These are phyloP conservation scores for Danionella dracula DNA, from an alignment of 2,797 vertebrate genomes.

Conservation along the genomic window DNA sequence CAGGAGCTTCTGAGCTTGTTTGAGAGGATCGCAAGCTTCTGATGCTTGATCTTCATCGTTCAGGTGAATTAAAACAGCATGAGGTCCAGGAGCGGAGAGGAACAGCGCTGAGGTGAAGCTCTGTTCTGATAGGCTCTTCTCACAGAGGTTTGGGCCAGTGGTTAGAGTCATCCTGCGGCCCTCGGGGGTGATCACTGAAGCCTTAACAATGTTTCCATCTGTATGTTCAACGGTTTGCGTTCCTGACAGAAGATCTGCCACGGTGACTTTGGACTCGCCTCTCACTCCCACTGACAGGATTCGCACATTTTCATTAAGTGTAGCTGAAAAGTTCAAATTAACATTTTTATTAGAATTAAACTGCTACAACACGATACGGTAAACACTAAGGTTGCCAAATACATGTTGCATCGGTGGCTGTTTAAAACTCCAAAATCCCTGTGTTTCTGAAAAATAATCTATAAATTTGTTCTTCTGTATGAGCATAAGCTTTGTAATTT, in stretches of 20 bases:
- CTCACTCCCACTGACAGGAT: background rate
- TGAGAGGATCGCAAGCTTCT: background rate
- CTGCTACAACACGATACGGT: too few relatives aligned
- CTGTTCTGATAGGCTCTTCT: background rate
- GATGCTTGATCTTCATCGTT: background rate
- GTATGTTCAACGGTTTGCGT: background rate
- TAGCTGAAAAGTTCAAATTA: too few relatives aligned
- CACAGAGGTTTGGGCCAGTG: constrained; percentile 12
- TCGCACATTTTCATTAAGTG: background rate
- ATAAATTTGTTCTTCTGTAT: too few relatives aligned
- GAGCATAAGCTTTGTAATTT: too few relatives aligned
- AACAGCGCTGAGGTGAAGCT: background rate
- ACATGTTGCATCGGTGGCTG: too few relatives aligned
- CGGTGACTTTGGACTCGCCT: background rate
- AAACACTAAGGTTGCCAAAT: too few relatives aligned
- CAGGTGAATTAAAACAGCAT: background rate
- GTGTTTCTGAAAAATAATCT: too few relatives aligned
- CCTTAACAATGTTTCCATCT: background rate
- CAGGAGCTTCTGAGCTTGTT: background rate
- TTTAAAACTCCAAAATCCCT: too few relatives aligned
- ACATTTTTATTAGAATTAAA: too few relatives aligned
- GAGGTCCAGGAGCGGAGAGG: constrained; percentile 15
- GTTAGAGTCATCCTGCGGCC: background rate
- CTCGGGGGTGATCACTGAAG: background rate
- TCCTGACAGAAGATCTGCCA: constrained; percentile 5